Base-by-base conservation (phyloP, 2,888 invertebrate species). In the Pediacus dermestoides region DNA sequence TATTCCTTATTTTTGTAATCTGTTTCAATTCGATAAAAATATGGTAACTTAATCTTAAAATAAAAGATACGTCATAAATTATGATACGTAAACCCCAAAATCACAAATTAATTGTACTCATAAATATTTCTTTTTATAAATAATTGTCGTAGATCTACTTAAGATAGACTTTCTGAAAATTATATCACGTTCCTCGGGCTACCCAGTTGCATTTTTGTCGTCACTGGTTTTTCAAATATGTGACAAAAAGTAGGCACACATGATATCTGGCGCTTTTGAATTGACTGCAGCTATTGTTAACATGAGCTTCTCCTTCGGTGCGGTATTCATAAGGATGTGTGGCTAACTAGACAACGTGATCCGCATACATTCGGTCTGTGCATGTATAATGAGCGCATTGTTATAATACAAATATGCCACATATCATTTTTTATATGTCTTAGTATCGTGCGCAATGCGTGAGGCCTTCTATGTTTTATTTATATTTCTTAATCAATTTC, bases 391-490 rank as follows among this genome's bases (percentile, higher is more conserved):
- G 58, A 58, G 48, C 44, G 55, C 60, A 64, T 64, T 64, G 63
- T 64, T 64, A 60, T 61, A 55, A 59, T 61, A 63, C 63, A 63
- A 63, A 64, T 64, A 63, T 63, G 61, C 55, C 61, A 60, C 61
- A 63, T 63, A 61, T 59, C 59, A 58, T 54, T 60, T 55, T 61
- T 58, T 60, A 52, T 51, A 31, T 39, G 36, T 45, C 43, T 40
- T 38, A n/a, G 37, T 46, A 40, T 47, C 44, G 45, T 34, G 42
- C 27, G 42, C 52, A 47, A 49, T 53, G 56, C 52, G 53, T 53
- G 55, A 53, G 52, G 54, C 47, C 53, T 48, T 48, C 46, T 42
- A 56, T 58, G 55, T 58, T 52, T 58, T 58, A 58, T 58, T 58
- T 53, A 55, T 55, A 48, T 50, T 49, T 48, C 51, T 48, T 46